Conservation (phyloP, 2,888 invertebrate genomes). For the Agrilus biguttatus region DNA sequence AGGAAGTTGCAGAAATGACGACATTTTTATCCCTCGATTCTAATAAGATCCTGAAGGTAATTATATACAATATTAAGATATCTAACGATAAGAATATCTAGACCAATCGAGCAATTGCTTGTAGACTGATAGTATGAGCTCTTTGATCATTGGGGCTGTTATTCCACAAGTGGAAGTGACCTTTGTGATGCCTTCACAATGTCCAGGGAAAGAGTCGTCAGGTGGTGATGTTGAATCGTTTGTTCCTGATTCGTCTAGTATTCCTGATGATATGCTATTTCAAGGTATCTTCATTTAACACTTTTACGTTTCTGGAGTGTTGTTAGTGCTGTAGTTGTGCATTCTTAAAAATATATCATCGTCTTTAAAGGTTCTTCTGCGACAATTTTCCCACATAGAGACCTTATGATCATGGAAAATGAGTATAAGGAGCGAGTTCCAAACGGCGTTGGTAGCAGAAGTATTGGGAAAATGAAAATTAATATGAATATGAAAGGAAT, state of each 20-base stretch:
- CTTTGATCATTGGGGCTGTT: slow-evolving; percentile 59
- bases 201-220: slow-evolving; percentile 75
- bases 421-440: too few species aligned
- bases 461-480: too few species aligned
- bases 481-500: too few species aligned
- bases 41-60: slow-evolving; percentile 48
- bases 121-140: slow-evolving; percentile 31
- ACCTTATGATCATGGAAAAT: neutral
- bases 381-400: slow-evolving; percentile 6
- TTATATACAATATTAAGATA: too few species aligned
- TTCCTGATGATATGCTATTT: slow-evolving; percentile 55
- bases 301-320: neutral
- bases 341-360: neutral
- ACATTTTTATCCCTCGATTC: slow-evolving; percentile 69
- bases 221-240: slow-evolving; percentile 68
- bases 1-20: slow-evolving; percentile 64
- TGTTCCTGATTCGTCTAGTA: slow-evolving; percentile 72
- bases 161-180: slow-evolving; percentile 80
- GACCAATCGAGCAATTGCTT: slow-evolving; percentile 4
- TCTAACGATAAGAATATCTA: neutral
- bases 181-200: slow-evolving; percentile 71
- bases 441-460: too few species aligned
- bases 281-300: slow-evolving; percentile 33
- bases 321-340: neutral
- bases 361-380: slow-evolving; percentile 6